A percentile compares a stretch with the other conserved stretches of the same genome.
Conservation (phyloP, 2,797 vertebrate species). For the Sebastes minor region DNA sequence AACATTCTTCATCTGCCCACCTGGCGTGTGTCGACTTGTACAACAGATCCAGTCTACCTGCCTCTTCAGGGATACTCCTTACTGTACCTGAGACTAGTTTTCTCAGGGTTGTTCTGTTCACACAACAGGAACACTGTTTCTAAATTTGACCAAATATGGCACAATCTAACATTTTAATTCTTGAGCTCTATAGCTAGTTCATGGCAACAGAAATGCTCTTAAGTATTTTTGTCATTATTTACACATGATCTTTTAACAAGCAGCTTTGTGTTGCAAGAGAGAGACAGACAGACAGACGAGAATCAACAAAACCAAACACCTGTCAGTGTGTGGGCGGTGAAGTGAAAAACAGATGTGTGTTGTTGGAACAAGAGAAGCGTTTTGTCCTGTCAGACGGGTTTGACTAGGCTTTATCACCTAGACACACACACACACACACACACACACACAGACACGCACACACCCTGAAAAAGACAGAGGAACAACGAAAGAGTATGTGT, state of each 20-base stretch:
- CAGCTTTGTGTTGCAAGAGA: neutral
- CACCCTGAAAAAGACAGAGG: neutral
- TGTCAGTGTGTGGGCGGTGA: neutral
- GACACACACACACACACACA: neutral
- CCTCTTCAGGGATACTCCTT: too few relatives aligned
- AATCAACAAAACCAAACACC: neutral
- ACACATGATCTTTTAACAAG: neutral
- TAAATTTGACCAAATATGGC: neutral
- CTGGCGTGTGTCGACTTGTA: conserved; percentile 44
- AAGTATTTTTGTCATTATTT: neutral
- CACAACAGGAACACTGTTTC: neutral
- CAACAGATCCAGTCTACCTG: neutral
- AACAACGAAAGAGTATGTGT: neutral
- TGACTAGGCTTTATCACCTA: neutral
- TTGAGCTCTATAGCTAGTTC: neutral
- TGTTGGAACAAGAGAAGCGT: conserved; percentile 13
- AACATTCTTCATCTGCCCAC: conserved; percentile 23
- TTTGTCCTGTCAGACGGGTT: conserved; percentile 58
- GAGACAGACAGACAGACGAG: too few relatives aligned
- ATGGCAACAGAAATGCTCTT: neutral
- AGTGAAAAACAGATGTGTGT: neutral
- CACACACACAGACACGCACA: neutral
- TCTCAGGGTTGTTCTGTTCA: neutral
- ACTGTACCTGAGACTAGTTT: neutral
- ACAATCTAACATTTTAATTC: neutral